Percentiles rank a stretch among this genome's conserved stretches.
These are phyloP conservation scores for Campylomormyrus numenius DNA, from an alignment of 2,113 vertebrate genomes.

Conservation along the genomic window DNA sequence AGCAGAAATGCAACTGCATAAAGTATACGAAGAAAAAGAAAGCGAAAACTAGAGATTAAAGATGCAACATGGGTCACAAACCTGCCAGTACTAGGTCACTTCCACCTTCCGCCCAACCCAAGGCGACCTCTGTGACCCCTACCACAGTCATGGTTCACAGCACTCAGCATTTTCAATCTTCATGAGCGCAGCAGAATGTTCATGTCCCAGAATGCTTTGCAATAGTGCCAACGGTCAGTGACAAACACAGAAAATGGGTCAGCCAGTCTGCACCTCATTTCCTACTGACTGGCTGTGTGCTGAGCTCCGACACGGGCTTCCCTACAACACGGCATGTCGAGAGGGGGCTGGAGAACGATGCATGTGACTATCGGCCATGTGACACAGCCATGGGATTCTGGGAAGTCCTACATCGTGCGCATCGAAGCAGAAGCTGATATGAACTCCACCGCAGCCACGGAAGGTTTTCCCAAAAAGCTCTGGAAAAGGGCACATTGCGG, in stretches of 20 bases:
- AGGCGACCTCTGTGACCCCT: background rate
- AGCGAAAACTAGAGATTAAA: background rate
- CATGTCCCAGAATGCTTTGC: background rate
- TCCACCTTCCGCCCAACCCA: background rate
- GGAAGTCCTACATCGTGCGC: background rate
- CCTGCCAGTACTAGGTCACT: background rate
- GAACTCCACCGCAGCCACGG: background rate
- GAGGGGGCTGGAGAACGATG: background rate
- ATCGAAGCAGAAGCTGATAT: background rate
- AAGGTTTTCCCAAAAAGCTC: background rate
- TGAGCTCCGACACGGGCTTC: background rate
- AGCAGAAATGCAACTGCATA: background rate
- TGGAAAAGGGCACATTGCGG: background rate
- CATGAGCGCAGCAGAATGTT: background rate
- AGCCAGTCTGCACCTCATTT: background rate
- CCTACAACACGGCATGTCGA: background rate
- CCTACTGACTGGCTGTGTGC: background rate
- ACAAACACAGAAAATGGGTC: background rate
- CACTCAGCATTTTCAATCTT: background rate
- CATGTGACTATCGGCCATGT: background rate
- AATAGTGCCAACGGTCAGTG: background rate
- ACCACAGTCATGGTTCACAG: background rate
- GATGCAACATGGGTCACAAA: background rate
- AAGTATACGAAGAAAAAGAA: background rate
- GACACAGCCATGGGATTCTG: background rate